Conservation (phyloP, 1,140 invertebrate genomes). For the Brachystomella parvula region DNA sequence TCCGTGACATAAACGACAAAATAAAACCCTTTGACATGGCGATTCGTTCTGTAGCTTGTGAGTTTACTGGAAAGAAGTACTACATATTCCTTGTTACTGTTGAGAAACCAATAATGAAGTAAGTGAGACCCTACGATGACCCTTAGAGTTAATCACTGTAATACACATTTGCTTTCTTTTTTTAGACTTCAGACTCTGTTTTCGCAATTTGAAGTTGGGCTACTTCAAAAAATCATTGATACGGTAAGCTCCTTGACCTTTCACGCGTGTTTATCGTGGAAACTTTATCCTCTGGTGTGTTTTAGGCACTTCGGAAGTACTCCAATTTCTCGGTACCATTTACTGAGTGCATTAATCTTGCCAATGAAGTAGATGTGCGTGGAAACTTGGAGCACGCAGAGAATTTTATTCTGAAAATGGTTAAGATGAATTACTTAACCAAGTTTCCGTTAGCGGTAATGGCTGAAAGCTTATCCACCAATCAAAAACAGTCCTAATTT, state of each 20-base stretch:
- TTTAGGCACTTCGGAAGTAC: constrained; percentile 23
- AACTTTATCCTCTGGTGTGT: not conserved
- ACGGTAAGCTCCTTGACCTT: not conserved
- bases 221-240: constrained; percentile 22
- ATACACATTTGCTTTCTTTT: not conserved
- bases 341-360: constrained; percentile 25
- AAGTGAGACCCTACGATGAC: not conserved
- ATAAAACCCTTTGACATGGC: constrained; percentile 27
- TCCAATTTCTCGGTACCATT: constrained; percentile 22
- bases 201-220: constrained; percentile 23
- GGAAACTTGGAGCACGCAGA: constrained; percentile 7
- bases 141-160: not conserved
- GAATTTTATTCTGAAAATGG: constrained; percentile 28
- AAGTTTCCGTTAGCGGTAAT: constrained; percentile 16
- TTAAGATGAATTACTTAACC: constrained; percentile 24
- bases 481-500: not conserved
- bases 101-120: constrained; percentile 33
- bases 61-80: constrained; percentile 31
- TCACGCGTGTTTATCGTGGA: not conserved
- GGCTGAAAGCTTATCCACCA: not conserved
- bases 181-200: constrained; percentile 29
- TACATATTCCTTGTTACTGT: constrained; percentile 33
- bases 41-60: constrained; percentile 29
- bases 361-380: constrained; percentile 8
- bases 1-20: constrained; percentile 30